Evolutionary conservation across 2,888 invertebrate genomes (phyloP), one percentile per base, ranked within the genome.

Genomic region (Heliothis peltigera): DNA sequence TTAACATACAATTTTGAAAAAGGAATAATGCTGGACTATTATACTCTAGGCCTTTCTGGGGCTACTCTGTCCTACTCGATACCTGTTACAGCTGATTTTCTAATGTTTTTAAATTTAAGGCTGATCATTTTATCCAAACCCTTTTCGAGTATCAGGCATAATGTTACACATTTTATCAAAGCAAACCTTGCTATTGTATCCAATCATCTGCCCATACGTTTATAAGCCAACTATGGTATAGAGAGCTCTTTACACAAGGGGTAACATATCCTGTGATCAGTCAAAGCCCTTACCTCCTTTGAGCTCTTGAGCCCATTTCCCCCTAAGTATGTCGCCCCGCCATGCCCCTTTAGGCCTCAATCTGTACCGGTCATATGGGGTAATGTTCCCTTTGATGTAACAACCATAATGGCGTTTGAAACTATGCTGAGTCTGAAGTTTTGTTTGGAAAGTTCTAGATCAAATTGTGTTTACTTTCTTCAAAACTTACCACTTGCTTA

Each of bases 261-360:
- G 77, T 69, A 55, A 56, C 47, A 35, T 75, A 73, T 76, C 72
- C 67, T 76, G 42, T 79, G 79, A 76, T 71, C 72, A 76, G 62
- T 77, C 67, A 79, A 76, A 79, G 77, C 58, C 63, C 63, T 56
- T 60, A 62, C 55, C 56, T 28, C 76, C 57, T 76, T 65, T 72
- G 68, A 67, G 68, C 77, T 63, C 77, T 79, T 72, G 64, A 77
- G 64, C 71, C n/a, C 61, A 61, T 64, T 63, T 58, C 56, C 60
- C 60, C 77, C 72, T 65, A 70, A 76, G 72, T 53, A 64, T 56
- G 46, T 46, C 25, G 55, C 55, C 60, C 77, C 79, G 28, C 65
- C 48, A 78, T 63, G 52, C 64, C 77, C 77, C 73, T 74, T 65
- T 66, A 59, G 61, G 32, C 51, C 57, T 57, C 57, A 76, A 74